Evolutionary conservation across 2,888 invertebrate genomes (phyloP).

Genomic region (Coelogynopora nodosa): DNA sequence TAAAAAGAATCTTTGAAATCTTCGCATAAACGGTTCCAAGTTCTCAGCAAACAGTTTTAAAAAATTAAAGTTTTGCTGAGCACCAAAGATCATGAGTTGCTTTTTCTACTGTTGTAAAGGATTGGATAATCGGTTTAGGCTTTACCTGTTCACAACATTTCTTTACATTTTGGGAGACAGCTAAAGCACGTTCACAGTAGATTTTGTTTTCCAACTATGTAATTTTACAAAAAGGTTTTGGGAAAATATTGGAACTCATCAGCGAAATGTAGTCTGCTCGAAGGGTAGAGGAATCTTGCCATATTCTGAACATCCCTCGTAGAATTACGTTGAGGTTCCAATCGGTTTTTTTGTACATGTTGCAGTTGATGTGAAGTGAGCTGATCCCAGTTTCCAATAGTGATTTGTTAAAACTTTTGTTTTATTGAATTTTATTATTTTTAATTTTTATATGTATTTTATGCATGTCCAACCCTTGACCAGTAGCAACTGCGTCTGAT

Average conservation of each 20-base stretch:
- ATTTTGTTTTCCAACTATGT: background rate
- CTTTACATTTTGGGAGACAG: background rate
- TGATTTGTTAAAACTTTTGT: background rate
- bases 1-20: background rate
- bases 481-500: too few species aligned
- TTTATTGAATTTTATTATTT: too few species aligned
- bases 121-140: slow-evolving; percentile 4
- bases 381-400: slow-evolving; percentile 18
- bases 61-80: background rate
- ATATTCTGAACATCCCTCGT: slow-evolving; percentile 14
- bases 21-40: background rate
- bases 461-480: too few species aligned
- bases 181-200: background rate
- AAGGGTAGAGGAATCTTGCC: background rate
- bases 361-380: slow-evolving; percentile 1
- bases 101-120: slow-evolving; percentile 1
- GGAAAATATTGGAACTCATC: slow-evolving; percentile 24
- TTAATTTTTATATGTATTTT: too few species aligned
- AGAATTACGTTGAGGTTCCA: slow-evolving; percentile 14
- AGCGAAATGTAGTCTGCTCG: slow-evolving; percentile 2
- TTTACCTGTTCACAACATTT: slow-evolving; percentile 18
- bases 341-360: background rate
- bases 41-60: slow-evolving; percentile 17
- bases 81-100: slow-evolving; percentile 10
- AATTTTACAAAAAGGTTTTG: background rate